These are phyloP conservation scores for Phytoseiulus persimilis DNA, from an alignment of 2,888 invertebrate species.

Conservation along the genomic window DNA sequence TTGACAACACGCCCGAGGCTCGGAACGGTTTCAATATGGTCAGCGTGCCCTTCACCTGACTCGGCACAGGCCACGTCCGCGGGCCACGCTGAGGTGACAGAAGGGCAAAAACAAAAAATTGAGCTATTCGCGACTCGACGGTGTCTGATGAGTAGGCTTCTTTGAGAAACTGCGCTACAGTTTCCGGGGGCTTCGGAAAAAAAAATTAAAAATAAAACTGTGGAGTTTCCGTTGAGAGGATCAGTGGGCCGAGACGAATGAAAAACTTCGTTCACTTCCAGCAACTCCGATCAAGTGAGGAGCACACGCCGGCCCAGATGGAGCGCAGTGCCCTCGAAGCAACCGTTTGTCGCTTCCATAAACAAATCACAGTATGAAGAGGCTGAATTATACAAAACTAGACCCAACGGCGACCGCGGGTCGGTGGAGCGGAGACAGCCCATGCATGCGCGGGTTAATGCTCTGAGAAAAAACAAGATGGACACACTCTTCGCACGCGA, in stretches of 20 bases:
- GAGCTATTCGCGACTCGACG: background rate
- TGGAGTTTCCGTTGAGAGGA: too few species aligned
- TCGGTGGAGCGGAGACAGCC: background rate
- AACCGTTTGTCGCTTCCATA: background rate
- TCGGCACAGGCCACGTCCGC: background rate
- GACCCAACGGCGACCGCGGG: background rate
- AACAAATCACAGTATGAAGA: background rate
- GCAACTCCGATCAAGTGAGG: too few species aligned
- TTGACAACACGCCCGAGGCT: background rate
- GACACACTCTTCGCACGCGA: background rate
- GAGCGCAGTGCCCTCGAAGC: background rate
- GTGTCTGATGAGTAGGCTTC: background rate
- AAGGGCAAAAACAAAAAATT: background rate
- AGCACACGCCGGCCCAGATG: too few species aligned
- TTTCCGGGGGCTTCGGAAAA: too few species aligned
- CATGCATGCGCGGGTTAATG: background rate
- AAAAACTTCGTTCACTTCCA: too few species aligned
- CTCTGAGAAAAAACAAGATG: background rate
- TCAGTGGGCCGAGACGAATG: too few species aligned
- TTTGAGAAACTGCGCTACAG: background rate
- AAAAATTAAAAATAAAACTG: too few species aligned
- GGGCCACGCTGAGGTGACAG: background rate
- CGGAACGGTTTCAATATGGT: background rate
- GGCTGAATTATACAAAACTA: background rate
- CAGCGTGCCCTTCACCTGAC: background rate